phyloP scores from a whole-genome alignment of 2,113 vertebrate genomes.

The Rutilus rutilus region DNA sequence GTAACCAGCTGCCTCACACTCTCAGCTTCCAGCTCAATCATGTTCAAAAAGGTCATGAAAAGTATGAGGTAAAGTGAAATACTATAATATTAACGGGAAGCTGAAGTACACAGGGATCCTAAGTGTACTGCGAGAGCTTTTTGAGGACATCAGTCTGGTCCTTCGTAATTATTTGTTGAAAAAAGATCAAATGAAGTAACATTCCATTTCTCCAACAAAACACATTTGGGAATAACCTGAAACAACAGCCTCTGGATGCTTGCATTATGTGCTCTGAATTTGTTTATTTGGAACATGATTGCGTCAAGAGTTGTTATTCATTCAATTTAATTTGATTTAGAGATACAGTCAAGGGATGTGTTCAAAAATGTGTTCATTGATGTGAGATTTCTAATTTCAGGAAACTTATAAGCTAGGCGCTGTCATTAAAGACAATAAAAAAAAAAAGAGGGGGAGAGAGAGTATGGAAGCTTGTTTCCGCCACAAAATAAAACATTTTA shows the following conservation, averaged over 20 bases:
- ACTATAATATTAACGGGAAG: conserved; percentile 3
- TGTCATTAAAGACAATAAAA: not conserved
- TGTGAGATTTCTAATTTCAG: not conserved
- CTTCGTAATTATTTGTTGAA: not conserved
- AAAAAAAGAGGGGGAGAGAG: not conserved
- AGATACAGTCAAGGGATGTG: not conserved
- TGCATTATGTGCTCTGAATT: not conserved
- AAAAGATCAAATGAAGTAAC: not conserved
- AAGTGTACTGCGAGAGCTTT: not conserved
- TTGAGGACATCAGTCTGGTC: not conserved
- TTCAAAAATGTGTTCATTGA: not conserved
- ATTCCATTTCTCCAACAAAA: not conserved
- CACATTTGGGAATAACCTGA: conserved; percentile 8
- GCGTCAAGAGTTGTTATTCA: conserved; percentile 11
- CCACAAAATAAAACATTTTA: too few relatives aligned
- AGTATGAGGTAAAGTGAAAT: not conserved
- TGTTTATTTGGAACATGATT: not conserved
- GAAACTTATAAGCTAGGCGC: not conserved
- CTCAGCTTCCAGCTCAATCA: conserved; percentile 29
- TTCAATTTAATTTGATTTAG: not conserved
- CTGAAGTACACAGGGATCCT: not conserved
- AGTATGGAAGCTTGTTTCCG: too few relatives aligned
- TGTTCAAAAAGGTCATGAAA: conserved; percentile 14
- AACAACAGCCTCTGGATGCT: conserved; percentile 6
- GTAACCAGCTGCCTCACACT: conserved; percentile 2